A percentile compares a stretch with the other conserved stretches of the same genome.
Evolutionary conservation across 2,113 vertebrate genomes (phyloP).

Genomic region (Paradisaea rubra): DNA sequence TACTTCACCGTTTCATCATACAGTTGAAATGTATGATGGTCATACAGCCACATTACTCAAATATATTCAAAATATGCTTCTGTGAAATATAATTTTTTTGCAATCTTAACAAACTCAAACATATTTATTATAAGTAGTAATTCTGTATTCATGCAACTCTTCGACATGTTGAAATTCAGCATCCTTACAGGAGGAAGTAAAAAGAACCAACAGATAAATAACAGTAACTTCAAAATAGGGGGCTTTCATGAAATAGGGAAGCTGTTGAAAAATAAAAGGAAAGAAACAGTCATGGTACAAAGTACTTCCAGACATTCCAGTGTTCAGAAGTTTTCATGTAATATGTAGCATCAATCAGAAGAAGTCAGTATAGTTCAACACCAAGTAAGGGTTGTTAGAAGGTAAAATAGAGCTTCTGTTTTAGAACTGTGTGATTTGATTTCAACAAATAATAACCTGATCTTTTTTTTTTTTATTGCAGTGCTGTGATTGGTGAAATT

Average conservation of each 20-base stretch:
- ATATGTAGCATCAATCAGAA: background rate
- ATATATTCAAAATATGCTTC: background rate
- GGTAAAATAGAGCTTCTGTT: background rate
- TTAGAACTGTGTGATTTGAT: background rate
- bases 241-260: background rate
- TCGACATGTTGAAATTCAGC: background rate
- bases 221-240: background rate
- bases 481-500: conserved; percentile 97
- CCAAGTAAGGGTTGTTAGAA: background rate
- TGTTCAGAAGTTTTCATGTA: background rate
- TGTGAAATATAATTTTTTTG: background rate
- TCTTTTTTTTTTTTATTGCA: conserved; percentile 40
- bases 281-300: background rate
- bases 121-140: background rate
- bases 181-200: background rate
- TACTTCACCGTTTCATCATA: background rate
- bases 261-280: background rate
- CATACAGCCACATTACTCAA: background rate
- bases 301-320: background rate
- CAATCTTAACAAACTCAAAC: background rate
- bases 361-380: background rate
- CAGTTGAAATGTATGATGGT: background rate
- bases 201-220: background rate
- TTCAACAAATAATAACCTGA: background rate
- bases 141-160: background rate